Percentiles rank a stretch among this genome's conserved stretches.
phyloP scores from a whole-genome alignment of 2,888 invertebrate genomes.

The Hermaeophaga mercurialis region DNA sequence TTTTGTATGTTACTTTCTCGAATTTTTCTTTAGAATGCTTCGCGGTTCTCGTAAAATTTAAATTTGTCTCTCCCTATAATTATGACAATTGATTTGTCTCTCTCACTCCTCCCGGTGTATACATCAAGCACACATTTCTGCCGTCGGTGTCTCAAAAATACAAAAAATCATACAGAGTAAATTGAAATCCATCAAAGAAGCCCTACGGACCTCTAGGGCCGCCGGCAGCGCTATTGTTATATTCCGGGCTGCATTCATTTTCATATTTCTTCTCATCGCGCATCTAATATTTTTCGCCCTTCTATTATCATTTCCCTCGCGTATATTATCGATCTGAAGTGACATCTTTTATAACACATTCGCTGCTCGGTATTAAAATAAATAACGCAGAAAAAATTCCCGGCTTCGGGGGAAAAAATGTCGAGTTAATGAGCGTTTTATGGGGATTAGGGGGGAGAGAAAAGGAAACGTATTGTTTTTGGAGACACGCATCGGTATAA shows the following conservation, averaged over 20 bases:
- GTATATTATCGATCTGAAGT: constrained; percentile 57
- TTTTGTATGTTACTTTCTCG: too few relatives aligned
- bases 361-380: constrained; percentile 44
- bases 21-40: too few relatives aligned
- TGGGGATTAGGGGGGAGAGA: constrained; percentile 15
- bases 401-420: constrained; percentile 10
- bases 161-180: constrained; percentile 48
- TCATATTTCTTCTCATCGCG: constrained; percentile 50
- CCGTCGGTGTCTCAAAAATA: constrained; percentile 22
- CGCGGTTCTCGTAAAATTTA: too few relatives aligned
- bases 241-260: constrained; percentile 51
- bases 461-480: not conserved
- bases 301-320: constrained; percentile 50
- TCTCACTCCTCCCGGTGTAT: too few relatives aligned
- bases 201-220: constrained; percentile 52
- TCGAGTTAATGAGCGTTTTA: constrained; percentile 25
- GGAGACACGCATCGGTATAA: too few relatives aligned
- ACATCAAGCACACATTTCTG: not conserved
- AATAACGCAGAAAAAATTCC: constrained; percentile 37
- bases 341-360: constrained; percentile 52
- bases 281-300: constrained; percentile 45
- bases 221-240: constrained; percentile 54
- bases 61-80: too few relatives aligned
- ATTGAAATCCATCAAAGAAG: constrained; percentile 56
- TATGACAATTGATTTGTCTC: too few relatives aligned